Conservation (phyloP, 2,888 invertebrate species). For the Trichogramma evanescens region DNA sequence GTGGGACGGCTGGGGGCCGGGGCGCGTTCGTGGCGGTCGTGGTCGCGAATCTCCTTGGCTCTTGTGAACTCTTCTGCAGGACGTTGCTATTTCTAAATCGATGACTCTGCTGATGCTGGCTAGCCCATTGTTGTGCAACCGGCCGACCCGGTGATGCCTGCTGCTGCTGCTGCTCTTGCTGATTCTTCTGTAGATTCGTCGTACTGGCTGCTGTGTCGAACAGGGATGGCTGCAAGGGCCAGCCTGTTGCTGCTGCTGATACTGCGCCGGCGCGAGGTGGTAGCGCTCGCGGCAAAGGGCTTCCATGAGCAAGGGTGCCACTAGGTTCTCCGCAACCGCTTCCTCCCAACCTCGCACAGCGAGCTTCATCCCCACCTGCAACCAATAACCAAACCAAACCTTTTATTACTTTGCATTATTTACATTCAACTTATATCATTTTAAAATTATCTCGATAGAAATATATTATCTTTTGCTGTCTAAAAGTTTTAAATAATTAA, state of each 20-base stretch:
- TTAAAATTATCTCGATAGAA: too few species aligned
- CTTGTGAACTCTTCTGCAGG: slow-evolving; percentile 52
- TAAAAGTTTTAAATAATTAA: too few species aligned
- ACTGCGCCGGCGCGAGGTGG: slow-evolving; percentile 40
- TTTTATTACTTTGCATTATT: neutral
- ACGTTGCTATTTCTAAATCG: slow-evolving; percentile 51
- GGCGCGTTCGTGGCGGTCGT: slow-evolving; percentile 48
- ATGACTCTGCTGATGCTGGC: slow-evolving; percentile 10
- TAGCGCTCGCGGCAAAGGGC: slow-evolving; percentile 43
- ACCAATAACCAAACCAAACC: slow-evolving; percentile 15
- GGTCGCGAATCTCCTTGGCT: slow-evolving; percentile 1
- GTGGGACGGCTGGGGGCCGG: slow-evolving; percentile 60
- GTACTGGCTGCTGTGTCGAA: slow-evolving; percentile 25
- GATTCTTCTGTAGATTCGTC: slow-evolving; percentile 33
- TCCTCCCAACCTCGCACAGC: slow-evolving; percentile 47
- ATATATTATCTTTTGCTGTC: too few species aligned
- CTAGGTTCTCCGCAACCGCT: slow-evolving; percentile 45
- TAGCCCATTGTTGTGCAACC: slow-evolving; percentile 9
- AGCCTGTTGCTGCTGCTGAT: slow-evolving; percentile 20
- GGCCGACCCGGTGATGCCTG: slow-evolving; percentile 34
- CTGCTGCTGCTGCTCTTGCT: slow-evolving; percentile 28
- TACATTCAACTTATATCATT: too few species aligned
- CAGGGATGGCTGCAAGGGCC: slow-evolving; percentile 16
- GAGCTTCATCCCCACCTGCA: slow-evolving; percentile 48
- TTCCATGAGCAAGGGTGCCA: slow-evolving; percentile 45